Conservation (phyloP, 2,888 invertebrate species). For the Agrochola macilenta region DNA sequence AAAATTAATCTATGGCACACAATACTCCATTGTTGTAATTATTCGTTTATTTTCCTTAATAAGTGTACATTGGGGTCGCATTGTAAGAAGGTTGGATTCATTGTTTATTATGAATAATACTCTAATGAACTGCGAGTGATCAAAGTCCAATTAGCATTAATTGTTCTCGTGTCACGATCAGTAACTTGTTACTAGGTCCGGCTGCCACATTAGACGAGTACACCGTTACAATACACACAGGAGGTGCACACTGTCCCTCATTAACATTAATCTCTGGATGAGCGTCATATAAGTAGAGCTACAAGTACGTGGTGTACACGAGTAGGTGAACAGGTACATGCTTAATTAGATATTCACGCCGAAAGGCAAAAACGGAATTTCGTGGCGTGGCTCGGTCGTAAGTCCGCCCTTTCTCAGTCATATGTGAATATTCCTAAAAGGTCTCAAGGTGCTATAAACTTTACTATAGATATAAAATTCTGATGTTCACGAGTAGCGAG, state of each 20-base stretch:
- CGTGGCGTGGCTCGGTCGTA: conserved; percentile 50
- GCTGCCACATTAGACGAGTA: conserved; percentile 11
- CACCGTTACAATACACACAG: conserved; percentile 5
- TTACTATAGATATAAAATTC: conserved; percentile 44
- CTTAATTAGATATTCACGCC: conserved; percentile 65
- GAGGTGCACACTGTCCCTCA: conserved; percentile 36
- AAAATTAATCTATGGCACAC: conserved; percentile 62
- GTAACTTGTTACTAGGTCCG: conserved; percentile 1
- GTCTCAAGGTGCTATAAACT: conserved; percentile 45
- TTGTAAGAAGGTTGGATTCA: conserved; percentile 47
- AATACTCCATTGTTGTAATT: conserved; percentile 61
- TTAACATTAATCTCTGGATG: conserved; percentile 48
- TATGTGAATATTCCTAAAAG: conserved; percentile 54
- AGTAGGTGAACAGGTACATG: conserved; percentile 40
- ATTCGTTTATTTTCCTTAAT: conserved; percentile 63
- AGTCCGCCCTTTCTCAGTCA: conserved; percentile 44
- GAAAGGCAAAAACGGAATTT: conserved; percentile 62
- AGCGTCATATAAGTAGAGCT: conserved; percentile 26
- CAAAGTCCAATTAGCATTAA: conserved; percentile 39
- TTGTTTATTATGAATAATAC: conserved; percentile 51
- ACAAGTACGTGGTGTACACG: conserved; percentile 27
- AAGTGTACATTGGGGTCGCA: conserved; percentile 50
- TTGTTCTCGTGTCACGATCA: conserved; percentile 8
- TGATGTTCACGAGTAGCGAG: conserved; percentile 17
- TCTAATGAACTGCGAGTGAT: conserved; percentile 39